phyloP scores from a whole-genome alignment of 2,797 vertebrate genomes.

The Nothura maculosa region DNA sequence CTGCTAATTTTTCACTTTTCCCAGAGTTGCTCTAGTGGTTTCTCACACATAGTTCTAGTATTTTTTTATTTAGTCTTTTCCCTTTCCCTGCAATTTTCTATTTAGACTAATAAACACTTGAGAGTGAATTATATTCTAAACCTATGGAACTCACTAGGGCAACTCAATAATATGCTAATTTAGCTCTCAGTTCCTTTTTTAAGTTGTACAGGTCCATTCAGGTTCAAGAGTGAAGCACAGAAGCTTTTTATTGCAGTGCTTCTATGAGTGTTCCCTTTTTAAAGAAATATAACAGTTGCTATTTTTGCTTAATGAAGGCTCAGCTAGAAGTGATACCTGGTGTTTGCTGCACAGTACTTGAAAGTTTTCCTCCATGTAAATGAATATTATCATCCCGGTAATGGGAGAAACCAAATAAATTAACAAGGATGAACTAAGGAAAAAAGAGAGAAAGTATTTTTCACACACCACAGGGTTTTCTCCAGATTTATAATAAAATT shows the following conservation, averaged over 20 bases:
- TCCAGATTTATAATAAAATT: conserved; percentile 38
- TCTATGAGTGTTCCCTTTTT: conserved; percentile 29
- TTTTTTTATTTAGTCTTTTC: neutral
- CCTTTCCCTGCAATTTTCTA: conserved; percentile 9
- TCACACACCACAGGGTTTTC: conserved; percentile 28
- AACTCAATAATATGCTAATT: conserved; percentile 60
- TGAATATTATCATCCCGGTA: conserved; percentile 47
- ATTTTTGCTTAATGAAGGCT: conserved; percentile 42
- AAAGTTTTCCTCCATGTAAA: conserved; percentile 52
- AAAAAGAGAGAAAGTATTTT: neutral
- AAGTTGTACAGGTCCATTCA: conserved; percentile 29
- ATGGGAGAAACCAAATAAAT: conserved; percentile 34
- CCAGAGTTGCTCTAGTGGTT: neutral
- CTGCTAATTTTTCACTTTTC: neutral
- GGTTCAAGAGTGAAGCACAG: conserved; percentile 35
- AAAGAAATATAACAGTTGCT: conserved; percentile 18
- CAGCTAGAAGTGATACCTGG: conserved; percentile 29
- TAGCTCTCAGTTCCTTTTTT: conserved; percentile 15
- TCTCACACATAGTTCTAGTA: neutral
- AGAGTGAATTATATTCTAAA: conserved; percentile 43
- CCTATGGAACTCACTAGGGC: neutral
- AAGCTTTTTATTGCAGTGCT: conserved; percentile 58
- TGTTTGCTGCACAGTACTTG: conserved; percentile 26
- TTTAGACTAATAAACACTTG: conserved; percentile 24
- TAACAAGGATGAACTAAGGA: conserved; percentile 15